Percentiles rank a stretch among this genome's conserved stretches.
phyloP scores from a whole-genome alignment of 2,113 vertebrate genomes.

The Bos indicus region DNA sequence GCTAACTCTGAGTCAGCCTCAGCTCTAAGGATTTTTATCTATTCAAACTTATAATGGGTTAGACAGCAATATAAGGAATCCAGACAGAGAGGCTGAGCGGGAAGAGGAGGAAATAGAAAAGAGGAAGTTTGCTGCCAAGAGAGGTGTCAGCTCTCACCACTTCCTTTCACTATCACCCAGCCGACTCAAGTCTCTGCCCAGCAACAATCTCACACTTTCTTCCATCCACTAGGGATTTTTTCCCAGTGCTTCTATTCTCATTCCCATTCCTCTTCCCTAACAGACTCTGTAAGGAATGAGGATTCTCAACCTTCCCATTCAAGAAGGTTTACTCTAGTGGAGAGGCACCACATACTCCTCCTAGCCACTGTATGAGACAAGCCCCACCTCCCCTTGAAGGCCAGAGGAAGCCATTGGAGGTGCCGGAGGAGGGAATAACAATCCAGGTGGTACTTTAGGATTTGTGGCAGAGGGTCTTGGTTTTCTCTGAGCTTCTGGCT shows the following conservation, averaged over 20 bases:
- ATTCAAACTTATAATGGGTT: background rate
- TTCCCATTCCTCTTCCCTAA: background rate
- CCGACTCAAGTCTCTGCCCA: background rate
- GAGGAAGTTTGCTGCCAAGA: background rate
- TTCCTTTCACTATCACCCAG: background rate
- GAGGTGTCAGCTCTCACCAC: too few relatives aligned
- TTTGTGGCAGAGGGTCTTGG: background rate
- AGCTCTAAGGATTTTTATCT: background rate
- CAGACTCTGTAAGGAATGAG: background rate
- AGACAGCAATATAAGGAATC: background rate
- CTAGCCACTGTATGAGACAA: background rate
- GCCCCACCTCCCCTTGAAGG: background rate
- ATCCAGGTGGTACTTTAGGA: background rate
- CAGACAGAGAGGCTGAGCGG: background rate
- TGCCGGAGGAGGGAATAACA: background rate
- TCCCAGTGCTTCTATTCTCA: background rate
- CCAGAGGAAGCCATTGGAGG: background rate
- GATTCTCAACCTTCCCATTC: background rate
- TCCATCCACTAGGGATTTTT: background rate
- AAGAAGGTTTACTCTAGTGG: background rate
- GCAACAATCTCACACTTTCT: fast-evolving
- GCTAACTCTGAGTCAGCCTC: background rate
- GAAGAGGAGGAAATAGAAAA: background rate
- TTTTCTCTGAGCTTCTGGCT: background rate
- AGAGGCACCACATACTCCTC: background rate